These are phyloP conservation scores for Sebastolobus alascanus DNA, from an alignment of 2,797 vertebrate genomes.

Conservation along the genomic window DNA sequence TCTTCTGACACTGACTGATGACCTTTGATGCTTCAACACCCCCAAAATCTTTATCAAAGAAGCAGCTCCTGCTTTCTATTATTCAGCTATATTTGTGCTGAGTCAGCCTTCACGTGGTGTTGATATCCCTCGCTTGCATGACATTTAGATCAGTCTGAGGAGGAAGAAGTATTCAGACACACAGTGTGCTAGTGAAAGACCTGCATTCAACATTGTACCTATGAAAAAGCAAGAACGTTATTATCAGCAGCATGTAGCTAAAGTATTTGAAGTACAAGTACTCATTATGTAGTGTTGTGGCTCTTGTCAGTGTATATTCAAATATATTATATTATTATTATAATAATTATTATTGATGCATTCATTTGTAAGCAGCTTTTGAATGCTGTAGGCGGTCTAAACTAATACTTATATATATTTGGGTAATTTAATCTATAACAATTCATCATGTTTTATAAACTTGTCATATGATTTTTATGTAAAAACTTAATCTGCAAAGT, in stretches of 20 bases:
- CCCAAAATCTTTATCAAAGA: slow-evolving; percentile 25
- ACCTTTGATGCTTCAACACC: slow-evolving; percentile 28
- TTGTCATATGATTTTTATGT: not conserved
- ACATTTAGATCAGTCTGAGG: slow-evolving; percentile 48
- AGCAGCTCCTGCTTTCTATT: slow-evolving; percentile 21
- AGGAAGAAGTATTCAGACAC: not conserved
- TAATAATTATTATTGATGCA: not conserved
- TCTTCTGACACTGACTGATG: slow-evolving; percentile 3
- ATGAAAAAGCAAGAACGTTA: not conserved
- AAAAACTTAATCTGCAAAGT: not conserved
- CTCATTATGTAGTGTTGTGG: not conserved
- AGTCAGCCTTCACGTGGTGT: slow-evolving; percentile 44
- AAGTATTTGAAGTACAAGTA: not conserved
- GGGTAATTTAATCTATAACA: not conserved
- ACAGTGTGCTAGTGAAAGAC: not conserved
- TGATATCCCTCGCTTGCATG: slow-evolving; percentile 42
- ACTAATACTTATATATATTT: not conserved
- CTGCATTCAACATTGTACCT: not conserved
- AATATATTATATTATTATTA: not conserved
- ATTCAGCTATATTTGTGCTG: slow-evolving; percentile 25
- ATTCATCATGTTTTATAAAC: not conserved
- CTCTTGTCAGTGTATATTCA: not conserved
- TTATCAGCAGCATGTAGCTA: not conserved
- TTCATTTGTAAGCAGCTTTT: not conserved
- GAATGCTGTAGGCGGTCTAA: not conserved